Evolutionary conservation across 2,113 vertebrate species (phyloP), one percentile per base, ranked within the genome.

Genomic region (Rhinoptilus africanus): DNA sequence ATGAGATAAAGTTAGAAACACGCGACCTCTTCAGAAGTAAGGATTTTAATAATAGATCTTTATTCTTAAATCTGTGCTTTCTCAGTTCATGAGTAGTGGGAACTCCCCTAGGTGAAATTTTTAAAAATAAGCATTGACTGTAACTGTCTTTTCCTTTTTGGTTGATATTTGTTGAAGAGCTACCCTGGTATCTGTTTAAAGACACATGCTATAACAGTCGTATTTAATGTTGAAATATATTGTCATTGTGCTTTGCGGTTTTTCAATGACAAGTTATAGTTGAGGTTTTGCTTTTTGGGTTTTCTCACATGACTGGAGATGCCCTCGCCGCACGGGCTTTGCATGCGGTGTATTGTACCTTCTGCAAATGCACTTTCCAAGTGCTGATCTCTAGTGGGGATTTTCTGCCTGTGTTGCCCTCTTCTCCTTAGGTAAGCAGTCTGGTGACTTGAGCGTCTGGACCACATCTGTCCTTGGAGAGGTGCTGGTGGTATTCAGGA

Each of bases 31-130:
- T 72, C 75, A 72, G 41, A 82, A 93, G 53, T 24, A 34, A 89
- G 35, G 45, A 27, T 85, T 89, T 81, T 66, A 78, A 74, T 77
- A 93, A 34, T 8, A 87, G 83, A 28, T 62, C 53, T 53, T 78
- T 72, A 41, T 89, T 89, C 73, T 79, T 82, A 75, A 90, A 68
- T 92, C 94, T 87, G 11, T 91, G 64, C 48, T 92, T 94, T 79
- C 89, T 89, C 77, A 76, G 84, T 62, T 81, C 67, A 27, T 66
- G 57, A 82, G 53, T 62, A 86, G 53, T 95, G 89, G 92, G 94
- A 97, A 89, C 80, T 92, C 91, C 94, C 80, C 83, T 82, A 91
- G 95, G 92, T 95, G 43, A 97, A 79, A 92, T 92, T 76, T 60
- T 6, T 6, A 57, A 83, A 85, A 95, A 95, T 50, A 87, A 87